Evolutionary conservation across 2,888 invertebrate species (phyloP).

Genomic region (Drosophila helvetica): DNA sequence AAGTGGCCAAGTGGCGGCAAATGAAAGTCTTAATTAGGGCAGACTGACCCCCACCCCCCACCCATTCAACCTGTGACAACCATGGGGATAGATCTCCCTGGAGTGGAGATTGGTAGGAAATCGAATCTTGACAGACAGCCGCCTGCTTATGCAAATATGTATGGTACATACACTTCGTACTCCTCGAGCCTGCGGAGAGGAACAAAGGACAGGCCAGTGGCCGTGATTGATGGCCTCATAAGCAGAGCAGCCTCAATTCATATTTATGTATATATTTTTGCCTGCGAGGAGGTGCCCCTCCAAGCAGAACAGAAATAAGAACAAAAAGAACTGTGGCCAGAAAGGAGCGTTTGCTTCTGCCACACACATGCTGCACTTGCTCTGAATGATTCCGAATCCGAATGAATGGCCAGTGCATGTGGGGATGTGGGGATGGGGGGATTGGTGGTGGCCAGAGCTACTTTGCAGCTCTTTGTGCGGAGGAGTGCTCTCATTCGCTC

Average conservation of each 20-base stretch:
- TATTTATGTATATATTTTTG: constrained; percentile 30
- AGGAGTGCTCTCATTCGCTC: constrained; percentile 10
- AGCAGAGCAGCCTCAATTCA: constrained; percentile 44
- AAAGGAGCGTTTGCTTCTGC: too few species aligned
- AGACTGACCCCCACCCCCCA: constrained; percentile 29
- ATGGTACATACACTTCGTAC: too few species aligned
- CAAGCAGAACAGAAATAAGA: too few species aligned
- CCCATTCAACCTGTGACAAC: constrained; percentile 30
- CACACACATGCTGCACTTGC: too few species aligned
- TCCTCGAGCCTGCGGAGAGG: background rate
- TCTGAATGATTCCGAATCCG: too few species aligned
- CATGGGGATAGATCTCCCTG: background rate
- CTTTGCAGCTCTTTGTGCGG: constrained; percentile 33
- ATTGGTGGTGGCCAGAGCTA: too few species aligned
- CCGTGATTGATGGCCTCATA: constrained; percentile 50
- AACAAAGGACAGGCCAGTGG: constrained; percentile 6
- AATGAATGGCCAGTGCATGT: too few species aligned
- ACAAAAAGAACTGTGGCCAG: too few species aligned
- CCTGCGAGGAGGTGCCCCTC: too few species aligned
- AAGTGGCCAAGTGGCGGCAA: constrained; percentile 16
- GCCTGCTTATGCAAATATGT: too few species aligned
- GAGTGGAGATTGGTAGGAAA: background rate
- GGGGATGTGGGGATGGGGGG: too few species aligned
- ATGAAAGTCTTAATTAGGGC: too few species aligned
- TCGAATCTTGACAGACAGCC: constrained; percentile 6